Conservation (phyloP, 2,888 invertebrate genomes). For the Dynastes grantii region DNA sequence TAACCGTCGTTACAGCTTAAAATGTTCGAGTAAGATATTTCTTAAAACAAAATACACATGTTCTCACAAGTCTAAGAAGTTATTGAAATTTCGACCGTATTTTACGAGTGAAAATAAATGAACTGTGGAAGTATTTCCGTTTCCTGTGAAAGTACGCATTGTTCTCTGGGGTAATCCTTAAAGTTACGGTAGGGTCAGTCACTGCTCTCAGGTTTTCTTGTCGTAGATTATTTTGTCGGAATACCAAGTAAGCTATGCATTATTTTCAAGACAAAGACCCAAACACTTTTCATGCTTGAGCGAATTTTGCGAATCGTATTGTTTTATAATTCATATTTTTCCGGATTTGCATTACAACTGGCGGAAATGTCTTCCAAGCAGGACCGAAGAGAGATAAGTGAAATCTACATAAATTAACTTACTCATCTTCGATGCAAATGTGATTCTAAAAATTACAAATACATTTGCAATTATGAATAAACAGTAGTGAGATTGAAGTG, state of each 20-base stretch:
- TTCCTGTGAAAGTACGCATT: neutral
- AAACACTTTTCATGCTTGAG: slow-evolving; percentile 13
- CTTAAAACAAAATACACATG: no score
- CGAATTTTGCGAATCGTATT: slow-evolving; percentile 1
- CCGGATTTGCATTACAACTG: neutral
- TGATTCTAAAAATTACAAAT: no score
- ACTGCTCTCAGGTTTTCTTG: slow-evolving; percentile 12
- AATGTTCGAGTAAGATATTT: no score
- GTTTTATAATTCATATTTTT: neutral
- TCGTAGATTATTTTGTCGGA: slow-evolving; percentile 24
- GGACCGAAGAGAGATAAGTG: no score
- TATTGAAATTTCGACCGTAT: slow-evolving; percentile 12
- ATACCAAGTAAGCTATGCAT: slow-evolving; percentile 10
- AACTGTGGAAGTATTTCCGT: slow-evolving; percentile 33
- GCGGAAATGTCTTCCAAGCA: neutral
- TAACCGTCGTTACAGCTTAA: no score
- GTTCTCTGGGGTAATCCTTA: slow-evolving; percentile 25
- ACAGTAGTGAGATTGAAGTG: no score
- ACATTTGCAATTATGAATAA: no score
- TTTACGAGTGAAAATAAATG: slow-evolving; percentile 19
- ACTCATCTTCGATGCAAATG: no score
- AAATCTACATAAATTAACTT: no score
- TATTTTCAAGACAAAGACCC: slow-evolving; percentile 29
- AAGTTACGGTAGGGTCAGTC: slow-evolving; percentile 28
- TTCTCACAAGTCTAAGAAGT: neutral